Base-by-base conservation (phyloP, 2,888 invertebrate genomes). In the Cataglyphis rosenhaueri region DNA sequence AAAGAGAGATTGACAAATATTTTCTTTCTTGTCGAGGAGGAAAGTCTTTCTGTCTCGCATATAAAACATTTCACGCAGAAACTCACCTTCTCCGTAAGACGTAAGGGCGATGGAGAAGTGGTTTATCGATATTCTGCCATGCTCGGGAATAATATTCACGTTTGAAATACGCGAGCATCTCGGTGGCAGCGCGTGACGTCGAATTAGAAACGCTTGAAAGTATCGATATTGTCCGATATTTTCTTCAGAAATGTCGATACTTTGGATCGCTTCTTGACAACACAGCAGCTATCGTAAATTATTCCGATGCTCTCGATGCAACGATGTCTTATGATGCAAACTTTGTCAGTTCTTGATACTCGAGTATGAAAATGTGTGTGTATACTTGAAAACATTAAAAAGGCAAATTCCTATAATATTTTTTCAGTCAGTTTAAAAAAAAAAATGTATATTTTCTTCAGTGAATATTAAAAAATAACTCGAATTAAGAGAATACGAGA, bases 201-300 rank as follows among this genome's bases (percentile, higher is more conserved):
- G 68, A 78, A 78, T 78, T 78, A 78, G 57, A 75, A 55, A 78
- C 68, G 76, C 57, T 68, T 32, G 35, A 32, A 78, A 68, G 76
- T 78, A 76, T 68, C 55, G 68, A 57, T 68, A 57, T 66, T 76
- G 29, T 76, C 55, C 66, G 76, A 76, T 57, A 78, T 78, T 29
- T 41, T 68, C 68, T 38, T 29, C 38, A 57, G 21, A 68, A 32
- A 68, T 59, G 68, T 68, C 76, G 57, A 78, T 78, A 68, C 29
- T 68, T 78, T 5, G 66, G 38, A 57, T 59, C 62, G 48, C 66
- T 76, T 62, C 41, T 66, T 66, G 66, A 76, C 76, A 66, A 66
- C 25, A 41, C 29, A 55, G 15, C 55, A 76, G 68, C 57, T 41
- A n/a, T 25, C 55, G 41, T 76, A 55, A 65, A 65, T 76, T 75